Evolutionary conservation across 2,113 vertebrate species (phyloP).

Genomic region (Amazona vittata): DNA sequence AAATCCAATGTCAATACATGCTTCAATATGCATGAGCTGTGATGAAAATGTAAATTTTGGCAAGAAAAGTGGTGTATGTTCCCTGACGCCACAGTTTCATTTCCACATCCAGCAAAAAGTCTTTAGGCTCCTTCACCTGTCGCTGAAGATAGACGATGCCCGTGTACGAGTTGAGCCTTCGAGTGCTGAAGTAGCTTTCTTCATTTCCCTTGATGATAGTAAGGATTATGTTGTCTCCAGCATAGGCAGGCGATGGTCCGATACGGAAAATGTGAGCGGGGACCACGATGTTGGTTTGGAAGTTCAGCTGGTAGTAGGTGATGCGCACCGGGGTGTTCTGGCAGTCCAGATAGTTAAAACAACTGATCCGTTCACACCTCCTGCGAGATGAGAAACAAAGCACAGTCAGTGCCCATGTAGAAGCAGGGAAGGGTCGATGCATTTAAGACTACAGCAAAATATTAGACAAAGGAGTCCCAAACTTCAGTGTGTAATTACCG

Average conservation of each 20-base stretch:
- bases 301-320: conserved; percentile 90
- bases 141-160: conserved; percentile 88
- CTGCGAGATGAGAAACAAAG: conserved; percentile 62
- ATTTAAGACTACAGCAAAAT: background rate
- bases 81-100: conserved; percentile 94
- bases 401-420: background rate
- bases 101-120: conserved; percentile 92
- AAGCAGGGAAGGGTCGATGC: background rate
- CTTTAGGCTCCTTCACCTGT: conserved; percentile 80
- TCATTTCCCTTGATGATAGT: conserved; percentile 86
- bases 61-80: conserved; percentile 86
- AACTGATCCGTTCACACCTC: conserved; percentile 86
- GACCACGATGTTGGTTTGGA: conserved; percentile 88
- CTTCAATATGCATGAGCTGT: conserved; percentile 79
- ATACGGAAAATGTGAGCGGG: conserved; percentile 94
- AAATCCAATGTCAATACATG: conserved; percentile 7
- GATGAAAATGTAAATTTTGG: conserved; percentile 92
- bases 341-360: conserved; percentile 86
- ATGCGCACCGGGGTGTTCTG: conserved; percentile 85
- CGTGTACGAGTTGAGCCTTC: conserved; percentile 87
- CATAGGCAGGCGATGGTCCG: conserved; percentile 85
- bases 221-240: conserved; percentile 87
- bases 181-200: conserved; percentile 88
- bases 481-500: background rate
- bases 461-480: background rate